Conservation (phyloP, 2,888 invertebrate species). For the Aphodius sticticus region DNA sequence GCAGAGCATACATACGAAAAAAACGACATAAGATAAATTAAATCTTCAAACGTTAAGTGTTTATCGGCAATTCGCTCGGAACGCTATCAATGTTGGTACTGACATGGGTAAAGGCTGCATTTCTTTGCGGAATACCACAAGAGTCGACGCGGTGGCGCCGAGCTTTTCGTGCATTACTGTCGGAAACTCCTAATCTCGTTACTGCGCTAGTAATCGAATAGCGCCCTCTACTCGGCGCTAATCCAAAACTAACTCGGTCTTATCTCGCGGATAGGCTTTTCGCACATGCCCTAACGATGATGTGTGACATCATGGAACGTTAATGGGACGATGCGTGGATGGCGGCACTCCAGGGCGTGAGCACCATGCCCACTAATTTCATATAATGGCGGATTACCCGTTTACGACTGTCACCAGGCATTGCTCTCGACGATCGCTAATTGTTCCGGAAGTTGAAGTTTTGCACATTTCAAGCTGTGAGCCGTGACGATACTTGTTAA, state of each 20-base stretch:
- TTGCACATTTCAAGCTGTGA: background rate
- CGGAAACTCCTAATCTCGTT: background rate
- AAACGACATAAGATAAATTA: no score
- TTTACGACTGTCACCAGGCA: background rate
- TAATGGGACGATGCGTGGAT: background rate
- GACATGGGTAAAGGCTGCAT: background rate
- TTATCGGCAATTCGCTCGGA: background rate
- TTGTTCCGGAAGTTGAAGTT: background rate
- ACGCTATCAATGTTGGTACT: background rate
- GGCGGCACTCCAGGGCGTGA: background rate
- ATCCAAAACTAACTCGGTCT: slow-evolving; percentile 4
- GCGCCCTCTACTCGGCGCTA: background rate
- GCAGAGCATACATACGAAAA: no score
- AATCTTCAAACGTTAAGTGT: no score
- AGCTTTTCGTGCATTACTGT: background rate
- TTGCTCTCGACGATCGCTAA: background rate
- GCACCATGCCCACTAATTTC: background rate
- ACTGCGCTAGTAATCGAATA: background rate
- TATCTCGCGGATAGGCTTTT: background rate
- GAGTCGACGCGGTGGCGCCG: background rate
- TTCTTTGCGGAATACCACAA: background rate
- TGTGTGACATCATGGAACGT: background rate
- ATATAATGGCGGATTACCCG: background rate
- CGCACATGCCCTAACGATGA: background rate
- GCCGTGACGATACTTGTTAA: background rate